phyloP scores from a whole-genome alignment of 2,113 vertebrate species.

The Hemichromis elongatus region DNA sequence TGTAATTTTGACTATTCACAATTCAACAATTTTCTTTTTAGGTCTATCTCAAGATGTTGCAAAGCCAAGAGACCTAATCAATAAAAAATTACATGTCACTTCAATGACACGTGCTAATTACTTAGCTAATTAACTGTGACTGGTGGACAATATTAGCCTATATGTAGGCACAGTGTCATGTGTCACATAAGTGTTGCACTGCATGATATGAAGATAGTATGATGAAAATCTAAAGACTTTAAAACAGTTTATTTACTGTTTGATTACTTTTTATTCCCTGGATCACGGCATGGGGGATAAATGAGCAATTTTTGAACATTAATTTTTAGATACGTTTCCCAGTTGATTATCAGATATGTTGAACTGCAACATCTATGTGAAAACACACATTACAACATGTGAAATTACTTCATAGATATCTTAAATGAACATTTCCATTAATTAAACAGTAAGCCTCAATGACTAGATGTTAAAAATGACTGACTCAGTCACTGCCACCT shows the following conservation, averaged over 20 bases:
- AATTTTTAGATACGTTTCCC: too few relatives aligned
- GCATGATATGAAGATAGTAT: neutral
- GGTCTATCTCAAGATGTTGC: neutral
- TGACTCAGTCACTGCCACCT: neutral
- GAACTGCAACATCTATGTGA: neutral
- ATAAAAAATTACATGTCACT: neutral
- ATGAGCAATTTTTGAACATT: too few relatives aligned
- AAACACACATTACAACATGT: neutral
- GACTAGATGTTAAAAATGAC: neutral
- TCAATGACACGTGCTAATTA: neutral
- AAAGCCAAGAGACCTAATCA: neutral
- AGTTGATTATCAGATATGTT: neutral
- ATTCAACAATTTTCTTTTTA: neutral
- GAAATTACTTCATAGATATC: neutral
- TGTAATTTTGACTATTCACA: neutral
- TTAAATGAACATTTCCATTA: neutral
- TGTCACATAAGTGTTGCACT: neutral
- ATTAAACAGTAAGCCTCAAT: rapidly evolving
- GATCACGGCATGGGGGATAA: too few relatives aligned
- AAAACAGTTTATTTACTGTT: neutral
- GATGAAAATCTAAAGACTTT: neutral
- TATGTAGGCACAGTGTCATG: rapidly evolving
- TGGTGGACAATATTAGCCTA: rapidly evolving
- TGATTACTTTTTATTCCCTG: neutral
- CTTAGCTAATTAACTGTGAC: neutral